phyloP scores from a whole-genome alignment of 2,888 invertebrate species.

The Pilophorus perplexus region DNA sequence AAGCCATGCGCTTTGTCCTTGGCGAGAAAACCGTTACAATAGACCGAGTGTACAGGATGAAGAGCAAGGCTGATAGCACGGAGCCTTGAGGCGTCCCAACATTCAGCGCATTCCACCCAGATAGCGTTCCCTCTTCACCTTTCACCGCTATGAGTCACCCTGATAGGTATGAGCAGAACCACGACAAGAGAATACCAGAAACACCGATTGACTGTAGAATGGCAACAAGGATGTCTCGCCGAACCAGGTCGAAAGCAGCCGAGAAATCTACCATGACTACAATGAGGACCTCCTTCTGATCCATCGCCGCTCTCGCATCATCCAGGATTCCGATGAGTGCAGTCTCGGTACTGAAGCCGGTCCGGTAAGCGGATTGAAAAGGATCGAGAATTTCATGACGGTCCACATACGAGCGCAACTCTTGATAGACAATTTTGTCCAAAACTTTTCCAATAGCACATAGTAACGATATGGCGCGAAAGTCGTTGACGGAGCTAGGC shows the following conservation, averaged over 20 bases:
- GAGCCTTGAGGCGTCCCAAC: too few relatives aligned
- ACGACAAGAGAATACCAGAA: too few relatives aligned
- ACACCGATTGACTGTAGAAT: neutral
- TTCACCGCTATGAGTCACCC: too few relatives aligned
- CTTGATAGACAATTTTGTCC: neutral
- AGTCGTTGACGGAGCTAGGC: neutral
- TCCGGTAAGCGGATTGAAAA: neutral
- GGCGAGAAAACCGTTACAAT: too few relatives aligned
- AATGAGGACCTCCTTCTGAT: neutral
- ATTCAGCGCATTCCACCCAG: too few relatives aligned
- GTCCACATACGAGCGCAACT: neutral
- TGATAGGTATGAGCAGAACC: too few relatives aligned
- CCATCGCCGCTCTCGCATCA: neutral
- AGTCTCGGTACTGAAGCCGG: constrained; percentile 3
- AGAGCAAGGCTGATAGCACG: too few relatives aligned
- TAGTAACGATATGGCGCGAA: neutral
- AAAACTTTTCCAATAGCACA: neutral
- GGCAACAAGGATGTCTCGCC: neutral
- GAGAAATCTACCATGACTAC: neutral
- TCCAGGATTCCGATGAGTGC: neutral
- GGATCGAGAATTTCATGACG: neutral
- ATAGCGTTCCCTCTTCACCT: too few relatives aligned
- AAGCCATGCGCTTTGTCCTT: neutral
- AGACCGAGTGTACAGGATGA: too few relatives aligned
- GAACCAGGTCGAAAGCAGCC: neutral